phyloP scores from a whole-genome alignment of 2,797 vertebrate species.

The Gallinago solitaria region DNA sequence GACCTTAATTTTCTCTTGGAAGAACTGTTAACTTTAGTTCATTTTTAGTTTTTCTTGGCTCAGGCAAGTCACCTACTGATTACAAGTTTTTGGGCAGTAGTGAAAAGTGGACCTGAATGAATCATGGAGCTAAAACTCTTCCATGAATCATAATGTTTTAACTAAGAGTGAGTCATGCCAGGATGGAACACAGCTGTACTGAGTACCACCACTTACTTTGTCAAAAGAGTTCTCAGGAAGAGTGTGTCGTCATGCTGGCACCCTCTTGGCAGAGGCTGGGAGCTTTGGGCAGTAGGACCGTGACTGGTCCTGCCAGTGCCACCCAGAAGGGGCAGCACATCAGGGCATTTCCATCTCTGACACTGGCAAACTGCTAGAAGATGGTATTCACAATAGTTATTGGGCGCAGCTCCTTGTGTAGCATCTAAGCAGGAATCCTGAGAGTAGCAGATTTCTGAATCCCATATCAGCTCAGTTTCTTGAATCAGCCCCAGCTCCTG shows the following conservation, averaged over 20 bases:
- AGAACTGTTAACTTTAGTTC: not conserved
- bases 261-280: not conserved
- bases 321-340: not conserved
- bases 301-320: not conserved
- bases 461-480: not conserved
- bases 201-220: not conserved
- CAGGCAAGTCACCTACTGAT: constrained; percentile 3
- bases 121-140: constrained; percentile 34
- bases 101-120: constrained; percentile 34
- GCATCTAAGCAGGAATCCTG: not conserved
- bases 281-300: not conserved
- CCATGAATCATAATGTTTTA: constrained; percentile 38
- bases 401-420: not conserved
- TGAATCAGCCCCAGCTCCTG: not conserved
- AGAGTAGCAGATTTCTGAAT: not conserved
- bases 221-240: not conserved
- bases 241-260: accelerated
- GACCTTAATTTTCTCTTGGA: not conserved
- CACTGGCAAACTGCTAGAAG: not conserved
- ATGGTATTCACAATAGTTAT: not conserved
- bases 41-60: not conserved
- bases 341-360: not conserved
- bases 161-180: constrained; percentile 39
- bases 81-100: not conserved
- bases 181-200: not conserved